These are phyloP conservation scores for Phenganax subtilis DNA, from an alignment of 92 coral and sea anemone species.

Conservation along the genomic window DNA sequence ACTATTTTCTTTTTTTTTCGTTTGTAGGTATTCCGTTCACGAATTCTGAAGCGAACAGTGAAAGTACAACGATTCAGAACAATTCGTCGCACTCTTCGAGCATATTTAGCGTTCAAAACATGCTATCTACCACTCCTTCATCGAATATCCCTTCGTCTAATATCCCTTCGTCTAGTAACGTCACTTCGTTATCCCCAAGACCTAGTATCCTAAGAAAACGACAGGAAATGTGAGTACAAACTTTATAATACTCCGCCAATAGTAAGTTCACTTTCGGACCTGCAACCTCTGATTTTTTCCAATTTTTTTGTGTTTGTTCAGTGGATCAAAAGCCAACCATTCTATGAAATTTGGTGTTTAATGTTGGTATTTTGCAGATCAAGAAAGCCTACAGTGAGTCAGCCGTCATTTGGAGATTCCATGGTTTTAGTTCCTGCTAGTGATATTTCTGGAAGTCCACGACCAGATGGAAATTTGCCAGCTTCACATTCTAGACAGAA, in stretches of 20 bases:
- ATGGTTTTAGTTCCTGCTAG: constrained; percentile 24
- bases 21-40: constrained; percentile 23
- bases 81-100: constrained; percentile 13
- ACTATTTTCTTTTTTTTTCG: neutral
- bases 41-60: constrained; percentile 21
- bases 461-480: constrained; percentile 69
- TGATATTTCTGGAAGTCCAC: constrained; percentile 67
- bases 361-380: constrained; percentile 7
- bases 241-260: too few species aligned
- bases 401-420: constrained; percentile 25
- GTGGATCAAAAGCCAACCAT: neutral
- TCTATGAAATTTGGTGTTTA: constrained; percentile 1
- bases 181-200: constrained; percentile 93
- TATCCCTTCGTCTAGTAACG: constrained; percentile 64
- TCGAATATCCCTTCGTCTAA: constrained; percentile 41
- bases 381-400: constrained; percentile 13
- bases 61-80: constrained; percentile 19
- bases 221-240: constrained; percentile 76
- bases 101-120: constrained; percentile 57
- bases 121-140: constrained; percentile 48
- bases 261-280: too few species aligned
- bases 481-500: constrained; percentile 84
- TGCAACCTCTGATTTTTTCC: too few species aligned
- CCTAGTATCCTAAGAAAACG: constrained; percentile 94
- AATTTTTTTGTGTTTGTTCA: too few species aligned